Evolutionary conservation across 2,797 vertebrate genomes (phyloP).

Genomic region (Poeciliopsis turneri): DNA sequence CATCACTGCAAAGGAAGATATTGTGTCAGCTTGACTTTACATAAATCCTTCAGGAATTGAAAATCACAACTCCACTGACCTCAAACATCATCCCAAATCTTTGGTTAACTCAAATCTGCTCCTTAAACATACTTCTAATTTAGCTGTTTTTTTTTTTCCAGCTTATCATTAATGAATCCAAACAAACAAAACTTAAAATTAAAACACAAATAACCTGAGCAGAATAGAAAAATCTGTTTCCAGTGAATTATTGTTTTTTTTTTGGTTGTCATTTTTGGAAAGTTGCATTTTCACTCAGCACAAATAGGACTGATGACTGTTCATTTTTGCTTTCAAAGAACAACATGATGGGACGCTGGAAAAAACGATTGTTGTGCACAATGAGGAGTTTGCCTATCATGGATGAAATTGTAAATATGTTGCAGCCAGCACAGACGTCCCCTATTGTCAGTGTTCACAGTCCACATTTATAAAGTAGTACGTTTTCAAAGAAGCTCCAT

Average conservation of each 20-base stretch:
- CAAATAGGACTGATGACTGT: neutral
- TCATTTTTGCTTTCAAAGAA: too few species aligned
- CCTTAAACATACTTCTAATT: neutral
- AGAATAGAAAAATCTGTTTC: neutral
- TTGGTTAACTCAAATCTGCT: neutral
- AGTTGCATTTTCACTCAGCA: neutral
- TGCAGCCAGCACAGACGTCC: too few species aligned
- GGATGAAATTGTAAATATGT: too few species aligned
- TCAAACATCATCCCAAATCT: neutral
- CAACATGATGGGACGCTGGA: too few species aligned
- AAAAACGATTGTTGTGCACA: too few species aligned
- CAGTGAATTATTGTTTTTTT: neutral
- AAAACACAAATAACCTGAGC: neutral
- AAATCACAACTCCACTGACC: conserved; percentile 6
- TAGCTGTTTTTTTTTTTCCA: neutral
- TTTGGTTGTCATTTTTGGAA: neutral
- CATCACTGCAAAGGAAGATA: conserved; percentile 14
- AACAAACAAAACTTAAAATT: neutral
- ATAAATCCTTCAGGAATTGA: conserved; percentile 14
- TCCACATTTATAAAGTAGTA: too few species aligned
- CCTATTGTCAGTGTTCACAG: too few species aligned
- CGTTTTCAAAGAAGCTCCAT: too few species aligned
- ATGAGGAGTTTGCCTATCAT: too few species aligned
- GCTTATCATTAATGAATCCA: neutral
- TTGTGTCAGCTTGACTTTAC: conserved; percentile 11